Base-by-base conservation (phyloP, 2,113 vertebrate genomes). In the Arizona elegans region DNA sequence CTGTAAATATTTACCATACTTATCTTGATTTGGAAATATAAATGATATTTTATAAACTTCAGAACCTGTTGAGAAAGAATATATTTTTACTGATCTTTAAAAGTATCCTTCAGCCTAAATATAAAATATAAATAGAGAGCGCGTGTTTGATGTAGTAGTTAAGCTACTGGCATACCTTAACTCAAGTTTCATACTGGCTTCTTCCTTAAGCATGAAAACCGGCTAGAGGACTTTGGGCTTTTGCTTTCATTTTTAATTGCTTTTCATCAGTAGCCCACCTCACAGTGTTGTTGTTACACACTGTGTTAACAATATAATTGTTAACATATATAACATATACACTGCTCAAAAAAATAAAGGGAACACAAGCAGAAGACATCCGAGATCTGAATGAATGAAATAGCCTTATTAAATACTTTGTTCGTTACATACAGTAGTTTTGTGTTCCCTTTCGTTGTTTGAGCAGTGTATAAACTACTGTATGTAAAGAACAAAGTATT, bases 21-120 rank as follows among this genome's bases (percentile, higher is more conserved):
- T 98, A 94, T 98, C 98, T 93, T 98, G 97, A 96, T 98, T 98
- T 88, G 98, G 97, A 89, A 98, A 98, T 87, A 98, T 56, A 93
- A 97, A 98, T 43, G 94, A 97, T 54, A 97, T 96, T 89, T 97
- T 96, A 54, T 96, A 91, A 10, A 92, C 24, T 23, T 55, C 96
- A 93, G 94, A 26, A 47, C 88, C 96, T 98, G 96, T 93, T 95
- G 62, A 96, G 93, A 97, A 97, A 93, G 95, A 94, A 96, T 2
- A 94, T 95, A 90, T 6, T 92, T 43, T 38, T 8, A 91, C 7
- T 33, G 94, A 90, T 93, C 52, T 62, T 85, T 87, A 54, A 54
- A 88, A 75, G 38, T 19, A 88, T 23, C 26, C 13, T 91, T 50
- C 29, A 9, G 13, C 29, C 7, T 81, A 81, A 81, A 81, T 81